Evolutionary conservation across 2,113 vertebrate species (phyloP), one percentile per base, ranked within the genome.

Genomic region (Trogon melanurus): DNA sequence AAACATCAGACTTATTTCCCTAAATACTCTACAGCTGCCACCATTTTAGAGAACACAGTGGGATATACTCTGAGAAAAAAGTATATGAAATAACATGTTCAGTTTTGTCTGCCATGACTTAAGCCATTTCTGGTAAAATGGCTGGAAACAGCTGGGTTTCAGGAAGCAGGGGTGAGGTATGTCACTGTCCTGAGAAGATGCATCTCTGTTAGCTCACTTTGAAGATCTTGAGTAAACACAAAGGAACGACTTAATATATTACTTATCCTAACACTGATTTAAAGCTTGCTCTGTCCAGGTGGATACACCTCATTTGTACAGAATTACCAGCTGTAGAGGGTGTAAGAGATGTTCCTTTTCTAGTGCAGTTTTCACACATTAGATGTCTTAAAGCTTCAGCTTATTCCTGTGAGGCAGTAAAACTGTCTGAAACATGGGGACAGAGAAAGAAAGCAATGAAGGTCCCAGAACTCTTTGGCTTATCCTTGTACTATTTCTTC

Each of bases 331-430:
- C 22, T 2, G 4, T 30, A 36, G 15, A 48, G 8, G 20, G 82
- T 50, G 8, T 27, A 73, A 91, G 16, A 6, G 12, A 8, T 16
- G 8, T 50, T 41, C 8, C 2, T 30, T 57, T 62, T 64, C 58
- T 21, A 30, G 10, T 11, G 34, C 1, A 1, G 1, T 50, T 64
- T 78, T 57, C 1, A 4, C 6, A 7, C 34, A 78, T 15, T 48
- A 29, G n/a, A 56, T 41, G 21, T 38, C 53, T 66, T 38, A 78
- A 19, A 50, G 3, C 11, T 50, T 61, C 47, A 66, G 19, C 9
- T 17, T 47, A 27, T 26, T 5, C 10, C 14, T 56, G 8, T 61
- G 27, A 82, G 47, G 16, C 9, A 51, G 34, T 41, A 13, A 61
- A 89, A 22, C 16, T 29, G 21, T 36, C 47, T 56, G 20, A 66